A percentile compares a stretch with the other conserved stretches of the same genome.
Evolutionary conservation across 2,797 vertebrate species (phyloP).

Genomic region (Ispidina lecontei): DNA sequence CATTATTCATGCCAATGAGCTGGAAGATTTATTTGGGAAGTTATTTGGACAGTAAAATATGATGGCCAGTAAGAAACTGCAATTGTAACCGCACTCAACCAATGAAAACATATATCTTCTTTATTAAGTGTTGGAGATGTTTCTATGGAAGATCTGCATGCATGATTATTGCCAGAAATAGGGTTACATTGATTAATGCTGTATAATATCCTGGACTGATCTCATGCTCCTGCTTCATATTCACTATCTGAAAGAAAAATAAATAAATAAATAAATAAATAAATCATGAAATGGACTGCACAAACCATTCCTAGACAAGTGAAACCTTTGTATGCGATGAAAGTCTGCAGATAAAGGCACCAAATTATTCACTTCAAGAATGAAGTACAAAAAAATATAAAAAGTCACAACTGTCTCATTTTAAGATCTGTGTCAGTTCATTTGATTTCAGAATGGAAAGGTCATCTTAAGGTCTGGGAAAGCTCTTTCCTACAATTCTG

Average conservation of each 20-base stretch:
- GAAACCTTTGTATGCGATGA: not conserved
- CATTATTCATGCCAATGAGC: conserved; percentile 58
- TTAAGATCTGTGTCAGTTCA: not conserved
- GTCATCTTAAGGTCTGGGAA: not conserved
- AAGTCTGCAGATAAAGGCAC: not conserved
- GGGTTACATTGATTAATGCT: not conserved
- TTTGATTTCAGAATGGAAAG: not conserved
- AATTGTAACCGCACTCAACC: not conserved
- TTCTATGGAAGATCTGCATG: not conserved
- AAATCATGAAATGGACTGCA: not conserved
- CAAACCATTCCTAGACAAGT: not conserved
- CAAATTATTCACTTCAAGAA: not conserved
- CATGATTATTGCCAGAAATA: not conserved
- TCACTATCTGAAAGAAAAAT: not conserved
- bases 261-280: too few species aligned
- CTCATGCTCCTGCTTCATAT: not conserved
- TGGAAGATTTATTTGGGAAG: conserved; percentile 38
- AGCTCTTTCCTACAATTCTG: not conserved
- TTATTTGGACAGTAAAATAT: conserved; percentile 23
- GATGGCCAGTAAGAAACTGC: conserved; percentile 7
- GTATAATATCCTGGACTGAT: not conserved
- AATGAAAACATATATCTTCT: not conserved
- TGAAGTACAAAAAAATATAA: not conserved
- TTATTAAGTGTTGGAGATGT: not conserved
- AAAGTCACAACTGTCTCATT: not conserved